Base-by-base conservation (phyloP, 2,113 vertebrate genomes). In the Ochotona princeps region DNA sequence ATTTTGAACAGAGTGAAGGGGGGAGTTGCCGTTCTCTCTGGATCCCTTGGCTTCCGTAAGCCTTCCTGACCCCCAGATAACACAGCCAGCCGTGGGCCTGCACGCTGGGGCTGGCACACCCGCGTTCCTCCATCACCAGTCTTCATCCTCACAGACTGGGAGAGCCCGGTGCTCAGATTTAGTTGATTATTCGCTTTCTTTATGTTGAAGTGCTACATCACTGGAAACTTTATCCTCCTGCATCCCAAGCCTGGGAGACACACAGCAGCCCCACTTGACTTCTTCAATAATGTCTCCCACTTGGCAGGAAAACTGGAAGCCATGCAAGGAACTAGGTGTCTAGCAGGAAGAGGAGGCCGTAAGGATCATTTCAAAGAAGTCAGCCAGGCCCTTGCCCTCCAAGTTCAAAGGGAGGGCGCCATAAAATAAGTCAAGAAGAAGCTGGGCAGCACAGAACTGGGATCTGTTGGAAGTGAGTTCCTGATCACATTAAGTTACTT, bases 331-430 rank as follows among this genome's bases (percentile, higher is more conserved):
- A 26, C 20, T 8, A 49, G 32, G 47, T n/a, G 54, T 57, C 14
- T 57, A 13, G 18, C 18, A 57, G 14, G 17, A 17, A 2, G 2
- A 30, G 4, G 7, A 30, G 2, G 5, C 4, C 7, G 2, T 57
- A n/a, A 47, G 30, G 32, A 35, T 38, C 60, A 79, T 4, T 76
- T n/a, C 60, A 76, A 51, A 84, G 57, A 73, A 44, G 61, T 14
- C 12, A 32, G 9, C 17, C 30, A 44, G 25, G 32, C 61, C 51
- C 35, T 83, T 79, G 47, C 2, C 70, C 61, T 57, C n/a, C 23
- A 28, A 30, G 0, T 20, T 20, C 38, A 28, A 65, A 85, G 60
- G 9, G 49, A 78, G 32, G 65, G 70, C 5, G 47, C 15, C 72
- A 83, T 26, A 38, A 81, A 74, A 30, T 20, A 73, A 65, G 5